A percentile compares a stretch with the other conserved stretches of the same genome.
These are phyloP conservation scores for Catonia carolina DNA, from an alignment of 2,888 invertebrate genomes.

Conservation along the genomic window DNA sequence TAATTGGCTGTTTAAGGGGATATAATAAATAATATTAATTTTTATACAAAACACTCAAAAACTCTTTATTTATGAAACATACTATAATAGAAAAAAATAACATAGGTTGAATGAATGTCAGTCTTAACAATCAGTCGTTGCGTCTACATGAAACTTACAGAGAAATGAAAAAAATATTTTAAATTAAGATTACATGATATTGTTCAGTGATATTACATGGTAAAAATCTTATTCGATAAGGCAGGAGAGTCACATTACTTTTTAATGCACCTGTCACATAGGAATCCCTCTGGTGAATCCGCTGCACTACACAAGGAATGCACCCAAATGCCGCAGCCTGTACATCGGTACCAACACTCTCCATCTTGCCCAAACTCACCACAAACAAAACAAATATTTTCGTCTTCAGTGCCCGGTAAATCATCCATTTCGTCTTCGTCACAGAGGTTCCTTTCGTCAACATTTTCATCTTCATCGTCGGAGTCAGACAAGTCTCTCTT, in stretches of 20 bases:
- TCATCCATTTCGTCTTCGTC: slow-evolving; percentile 3
- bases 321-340: slow-evolving; percentile 3
- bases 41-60: too few species aligned
- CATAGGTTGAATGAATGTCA: too few species aligned
- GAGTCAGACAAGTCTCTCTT: too few species aligned
- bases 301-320: slow-evolving; percentile 9
- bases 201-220: background rate
- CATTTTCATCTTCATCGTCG: background rate
- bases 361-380: slow-evolving; percentile 10
- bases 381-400: slow-evolving; percentile 12
- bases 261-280: background rate
- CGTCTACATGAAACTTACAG: too few species aligned
- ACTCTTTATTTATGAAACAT: too few species aligned
- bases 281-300: background rate
- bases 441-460: background rate
- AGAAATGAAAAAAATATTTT: too few species aligned
- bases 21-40: background rate
- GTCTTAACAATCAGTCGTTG: too few species aligned
- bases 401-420: slow-evolving; percentile 10
- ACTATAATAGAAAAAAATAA: too few species aligned
- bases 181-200: too few species aligned
- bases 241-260: background rate
- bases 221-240: background rate
- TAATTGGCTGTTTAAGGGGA: too few species aligned
- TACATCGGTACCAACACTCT: slow-evolving; percentile 12